These are phyloP conservation scores for Pollicipes pollicipes DNA, from an alignment of 1,140 invertebrate species.

Conservation along the genomic window DNA sequence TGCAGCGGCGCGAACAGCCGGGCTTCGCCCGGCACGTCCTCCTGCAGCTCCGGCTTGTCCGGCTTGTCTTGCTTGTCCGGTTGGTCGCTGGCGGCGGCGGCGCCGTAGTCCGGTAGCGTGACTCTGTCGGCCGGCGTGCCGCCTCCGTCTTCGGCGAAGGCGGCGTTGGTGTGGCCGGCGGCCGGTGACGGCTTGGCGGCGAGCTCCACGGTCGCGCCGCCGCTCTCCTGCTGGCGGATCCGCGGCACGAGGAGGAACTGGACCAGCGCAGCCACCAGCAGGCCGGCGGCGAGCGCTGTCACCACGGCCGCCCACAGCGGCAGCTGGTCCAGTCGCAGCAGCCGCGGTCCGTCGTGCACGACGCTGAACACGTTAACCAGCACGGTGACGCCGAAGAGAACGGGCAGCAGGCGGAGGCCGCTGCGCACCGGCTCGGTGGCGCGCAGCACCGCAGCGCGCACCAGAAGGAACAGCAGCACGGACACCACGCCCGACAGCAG, in stretches of 20 bases:
- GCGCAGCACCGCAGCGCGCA: slow-evolving; percentile 61
- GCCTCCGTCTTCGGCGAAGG: neutral
- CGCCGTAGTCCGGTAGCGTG: too few species aligned
- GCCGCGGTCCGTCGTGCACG: slow-evolving; percentile 67
- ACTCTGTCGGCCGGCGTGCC: neutral
- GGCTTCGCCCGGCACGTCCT: slow-evolving; percentile 40
- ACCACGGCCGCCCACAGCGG: slow-evolving; percentile 66
- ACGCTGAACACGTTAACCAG: slow-evolving; percentile 85
- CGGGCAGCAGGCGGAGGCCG: slow-evolving; percentile 64
- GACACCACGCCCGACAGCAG: slow-evolving; percentile 79
- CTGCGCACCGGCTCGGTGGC: slow-evolving; percentile 58
- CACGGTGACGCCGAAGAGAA: slow-evolving; percentile 83
- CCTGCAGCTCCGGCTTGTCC: slow-evolving; percentile 16
- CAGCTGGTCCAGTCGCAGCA: slow-evolving; percentile 51
- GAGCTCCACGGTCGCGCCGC: neutral
- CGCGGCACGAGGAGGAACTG: slow-evolving; percentile 63
- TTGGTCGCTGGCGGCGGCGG: slow-evolving; percentile 6
- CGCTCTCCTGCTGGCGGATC: slow-evolving; percentile 5
- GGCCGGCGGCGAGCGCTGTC: slow-evolving; percentile 44
- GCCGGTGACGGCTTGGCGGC: neutral
- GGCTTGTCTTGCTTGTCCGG: slow-evolving; percentile 12
- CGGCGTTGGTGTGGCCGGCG: neutral
- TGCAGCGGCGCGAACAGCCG: slow-evolving; percentile 85
- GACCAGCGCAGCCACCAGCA: slow-evolving; percentile 49
- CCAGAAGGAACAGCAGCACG: slow-evolving; percentile 53